Base-by-base conservation (phyloP, 2,888 invertebrate genomes). In the Romanomermis culicivorax region DNA sequence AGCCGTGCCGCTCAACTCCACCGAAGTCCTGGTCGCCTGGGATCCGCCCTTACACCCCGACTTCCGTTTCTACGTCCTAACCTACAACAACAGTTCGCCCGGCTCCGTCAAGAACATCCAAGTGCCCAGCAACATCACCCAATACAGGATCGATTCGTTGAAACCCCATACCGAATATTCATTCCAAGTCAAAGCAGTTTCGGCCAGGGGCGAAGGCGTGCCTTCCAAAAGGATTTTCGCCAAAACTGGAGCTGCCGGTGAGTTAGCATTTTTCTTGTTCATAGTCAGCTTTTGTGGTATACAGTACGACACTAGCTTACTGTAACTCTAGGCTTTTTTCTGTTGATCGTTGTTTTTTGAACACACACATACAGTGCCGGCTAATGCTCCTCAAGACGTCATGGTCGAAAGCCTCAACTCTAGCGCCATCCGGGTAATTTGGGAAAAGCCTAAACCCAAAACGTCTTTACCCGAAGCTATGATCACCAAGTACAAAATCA, bases 211-310 rank as follows among this genome's bases (percentile, higher is more conserved):
- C 14, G 91, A 88, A 72, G 93, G 93, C 20, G 89, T 89, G 30
- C 85, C 87, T 55, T 91, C 91, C 20, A 86, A 88, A 42, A 85
- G 87, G 17, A 83, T 89, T 62, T 84, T 86, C 61, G 86, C 87
- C 64, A 80, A 85, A 74, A 95, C 95, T 53, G 87, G 88, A 73
- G 87, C 87, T 80, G 91, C 88, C 77, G 87, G 93, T 93, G 84
- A 83, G 89, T 76, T 23, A 23, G n/a, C n/a, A 29, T 3, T 51
- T 47, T 45, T 29, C 60, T 52, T 58, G 58, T 7, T 61, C 58
- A 25, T n/a, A n/a, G n/a, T n/a, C n/a, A n/a, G n/a, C 27, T 56
- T 14, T 23, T 14, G 36, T 50, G 42, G 27, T n/a, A n/a, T 36
- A 17, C 11, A 36, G 36, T 11, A 36, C 17, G 36, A 36, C 11